Base-by-base conservation (phyloP, 1,140 invertebrate genomes). In the Tetragonula clypearis region DNA sequence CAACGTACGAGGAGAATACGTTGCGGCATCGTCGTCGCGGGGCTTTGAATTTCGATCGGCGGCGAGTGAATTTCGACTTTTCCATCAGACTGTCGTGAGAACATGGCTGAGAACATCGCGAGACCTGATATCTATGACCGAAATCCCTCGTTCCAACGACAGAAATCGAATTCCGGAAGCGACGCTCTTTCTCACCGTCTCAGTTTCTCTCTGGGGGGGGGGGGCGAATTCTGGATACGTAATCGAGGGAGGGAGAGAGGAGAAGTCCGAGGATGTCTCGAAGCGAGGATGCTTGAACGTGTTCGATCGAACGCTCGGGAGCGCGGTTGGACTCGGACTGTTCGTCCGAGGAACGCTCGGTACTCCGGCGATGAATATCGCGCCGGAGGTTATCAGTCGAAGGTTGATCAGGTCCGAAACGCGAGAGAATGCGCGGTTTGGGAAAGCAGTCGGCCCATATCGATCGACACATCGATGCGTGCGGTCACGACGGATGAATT, bases 401-500 rank as follows among this genome's bases (percentile, higher is more conserved):
- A 12, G 17, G 41, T 30, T 19, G 12, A n/a, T 35, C n/a, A 23
- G 11, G 12, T 5, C 11, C 26, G 26, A n/a, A 79, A 55, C 49
- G 72, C 14, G 26, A 21, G 53, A 15, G 53, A 19, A 2, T 15
- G 23, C 68, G 23, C 66, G 68, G 68, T 80, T 80, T 21, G 79
- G 79, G 26, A 71, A 81, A 62, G 35, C 55, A 58, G 9, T n/a
- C 15, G 35, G 49, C 75, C 69, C 41, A 71, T 85, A 90, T 89
- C 87, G 88, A 90, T 90, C 88, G 88, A 62, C 85, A 55, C 84
- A 85, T 87, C 77, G 78, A 85, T 62, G 82, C 82, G 88, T 90
- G 88, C 73, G 88, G 88, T 90, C 88, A 90, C 88, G 88, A 89
- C 88, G 75, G 88, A 90, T 90, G 88, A 90, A 90, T 90, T 90